Percentiles rank a stretch among this genome's conserved stretches.
Evolutionary conservation across 2,113 vertebrate genomes (phyloP).

Genomic region (Alectura lathami): DNA sequence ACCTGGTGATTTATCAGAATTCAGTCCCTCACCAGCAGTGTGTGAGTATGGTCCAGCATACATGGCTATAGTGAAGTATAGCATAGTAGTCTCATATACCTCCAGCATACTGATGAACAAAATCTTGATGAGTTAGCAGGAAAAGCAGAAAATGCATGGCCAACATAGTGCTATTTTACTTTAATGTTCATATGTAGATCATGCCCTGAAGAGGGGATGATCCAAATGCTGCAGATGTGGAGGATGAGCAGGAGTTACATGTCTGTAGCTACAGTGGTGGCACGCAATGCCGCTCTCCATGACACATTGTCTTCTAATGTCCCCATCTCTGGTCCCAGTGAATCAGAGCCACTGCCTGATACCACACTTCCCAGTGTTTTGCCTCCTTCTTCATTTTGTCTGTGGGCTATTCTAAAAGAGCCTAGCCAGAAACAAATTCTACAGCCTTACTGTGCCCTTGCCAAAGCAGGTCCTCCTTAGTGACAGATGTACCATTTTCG

Average conservation of each 20-base stretch:
- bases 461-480: not conserved
- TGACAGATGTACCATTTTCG: not conserved
- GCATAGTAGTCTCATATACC: not conserved
- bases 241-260: not conserved
- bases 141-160: not conserved
- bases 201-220: not conserved
- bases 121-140: not conserved
- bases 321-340: not conserved
- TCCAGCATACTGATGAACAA: not conserved
- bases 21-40: not conserved
- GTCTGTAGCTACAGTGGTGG: not conserved
- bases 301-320: not conserved
- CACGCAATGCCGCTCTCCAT: no score
- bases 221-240: not conserved
- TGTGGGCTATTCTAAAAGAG: not conserved
- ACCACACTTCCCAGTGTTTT: not conserved
- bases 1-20: not conserved
- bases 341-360: not conserved
- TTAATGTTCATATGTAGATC: not conserved
- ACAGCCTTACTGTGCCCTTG: not conserved
- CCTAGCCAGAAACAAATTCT: not conserved
- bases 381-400: not conserved
- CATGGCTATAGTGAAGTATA: not conserved
- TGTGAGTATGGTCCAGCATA: not conserved
- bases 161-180: not conserved